phyloP scores from a whole-genome alignment of 2,888 invertebrate species.

The Sarcophaga rosellei region DNA sequence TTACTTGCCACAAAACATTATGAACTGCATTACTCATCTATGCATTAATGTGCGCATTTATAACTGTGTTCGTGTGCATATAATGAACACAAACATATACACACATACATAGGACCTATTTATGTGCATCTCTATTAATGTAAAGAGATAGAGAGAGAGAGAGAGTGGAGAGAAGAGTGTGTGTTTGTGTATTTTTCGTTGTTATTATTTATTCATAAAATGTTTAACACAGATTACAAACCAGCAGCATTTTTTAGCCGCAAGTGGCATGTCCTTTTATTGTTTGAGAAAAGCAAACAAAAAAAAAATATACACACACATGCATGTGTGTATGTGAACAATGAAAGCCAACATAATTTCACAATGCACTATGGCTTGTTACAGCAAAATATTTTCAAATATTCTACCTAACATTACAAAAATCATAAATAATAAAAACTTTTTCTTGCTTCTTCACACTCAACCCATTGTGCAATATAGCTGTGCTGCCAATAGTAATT shows the following conservation, averaged over 20 bases:
- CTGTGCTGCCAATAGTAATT: background rate
- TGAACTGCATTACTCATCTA: constrained; percentile 64
- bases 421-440: background rate
- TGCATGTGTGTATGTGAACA: constrained; percentile 4
- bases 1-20: constrained; percentile 64
- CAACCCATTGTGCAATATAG: constrained; percentile 16
- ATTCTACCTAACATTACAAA: too few relatives aligned
- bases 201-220: constrained; percentile 69
- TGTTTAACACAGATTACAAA: constrained; percentile 68
- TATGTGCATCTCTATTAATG: background rate
- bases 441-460: too few relatives aligned
- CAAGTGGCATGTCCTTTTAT: constrained; percentile 69
- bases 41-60: constrained; percentile 28
- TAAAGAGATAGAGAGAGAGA: background rate
- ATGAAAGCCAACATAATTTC: constrained; percentile 36
- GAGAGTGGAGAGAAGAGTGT: background rate
- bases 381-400: too few relatives aligned
- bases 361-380: constrained; percentile 37
- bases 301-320: constrained; percentile 28
- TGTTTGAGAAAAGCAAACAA: constrained; percentile 54
- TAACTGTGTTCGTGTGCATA: background rate
- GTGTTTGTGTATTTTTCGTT: constrained; percentile 56
- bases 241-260: constrained; percentile 67
- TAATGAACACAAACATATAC: background rate
- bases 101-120: background rate